Conservation (phyloP, 1,140 invertebrate species). For the Geopemphigus sp. region DNA sequence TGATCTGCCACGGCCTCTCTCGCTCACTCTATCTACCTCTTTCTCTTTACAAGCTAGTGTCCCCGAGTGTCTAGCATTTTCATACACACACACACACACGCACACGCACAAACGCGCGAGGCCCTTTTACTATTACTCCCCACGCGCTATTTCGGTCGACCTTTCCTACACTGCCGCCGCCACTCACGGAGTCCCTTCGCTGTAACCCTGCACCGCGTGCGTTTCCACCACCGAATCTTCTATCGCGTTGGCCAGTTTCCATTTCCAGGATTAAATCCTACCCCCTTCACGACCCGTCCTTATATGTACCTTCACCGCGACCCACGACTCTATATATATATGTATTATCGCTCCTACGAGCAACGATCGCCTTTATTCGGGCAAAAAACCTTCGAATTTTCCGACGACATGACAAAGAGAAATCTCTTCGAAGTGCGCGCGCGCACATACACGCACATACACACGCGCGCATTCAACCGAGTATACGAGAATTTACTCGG, state of each 20-base stretch:
- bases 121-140: conserved; percentile 34
- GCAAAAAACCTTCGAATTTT: conserved; percentile 9
- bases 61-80: conserved; percentile 43
- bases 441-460: background rate
- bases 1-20: conserved; percentile 39
- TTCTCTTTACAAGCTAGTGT: background rate
- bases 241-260: conserved; percentile 47
- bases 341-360: background rate
- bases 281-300: background rate
- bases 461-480: too few species aligned
- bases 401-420: background rate
- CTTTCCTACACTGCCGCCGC: background rate
- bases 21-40: too few species aligned
- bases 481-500: too few species aligned
- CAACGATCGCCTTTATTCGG: background rate
- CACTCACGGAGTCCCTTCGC: background rate
- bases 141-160: background rate
- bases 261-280: conserved; percentile 48
- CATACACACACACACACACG: conserved; percentile 24
- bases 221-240: conserved; percentile 4
- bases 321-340: background rate
- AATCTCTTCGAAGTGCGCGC: background rate
- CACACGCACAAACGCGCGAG: background rate
- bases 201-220: background rate
- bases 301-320: background rate